Base-by-base conservation (phyloP, 2,113 vertebrate genomes). In the Anthoscopus minutus region DNA sequence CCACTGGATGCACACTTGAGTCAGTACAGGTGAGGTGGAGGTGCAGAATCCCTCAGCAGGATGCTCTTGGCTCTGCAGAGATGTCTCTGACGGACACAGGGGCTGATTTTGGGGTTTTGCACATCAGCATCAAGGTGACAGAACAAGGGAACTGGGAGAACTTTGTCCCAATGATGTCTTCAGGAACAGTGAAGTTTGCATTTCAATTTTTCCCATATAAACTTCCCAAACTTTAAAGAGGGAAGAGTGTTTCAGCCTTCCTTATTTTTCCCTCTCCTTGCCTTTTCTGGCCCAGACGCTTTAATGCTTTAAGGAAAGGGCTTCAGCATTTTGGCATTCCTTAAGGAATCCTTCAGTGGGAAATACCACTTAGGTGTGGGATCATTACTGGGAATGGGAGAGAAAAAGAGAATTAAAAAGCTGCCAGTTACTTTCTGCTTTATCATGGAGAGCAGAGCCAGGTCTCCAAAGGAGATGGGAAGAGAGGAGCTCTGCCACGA, bases 21-120 rank as follows among this genome's bases (percentile, higher is more conserved):
- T 56, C 51, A 78, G n/a, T 44, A 11, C 15, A 76, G 53, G 53
- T 33, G 21, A 25, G 5, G 3, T 11, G 37, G 84, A 57, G 73
- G 3, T 58, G 56, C n/a, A 50, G 30, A 12, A 15, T 42, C 56
- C 65, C 57, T 56, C n/a, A 72, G 57, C 44, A 51, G 17, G 50
- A 27, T 65, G 65, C 51, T 56, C 77, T 70, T 56, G 44, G 42
- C 51, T 78, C 67, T 62, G 0, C 33, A n/a, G 0, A 30, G 61
- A 9, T 53, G 53, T 4, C 38, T 74, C n/a, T 83, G 30, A 16
- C 61, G 54, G 87, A 19, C 40, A 35, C 35, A 23, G 8, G 33
- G 31, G 9, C 48, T 30, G 3, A 0, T 5, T 42, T 13, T 15
- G 25, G 21, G 1, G 3, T 38, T 65, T 37, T 12, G 27, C 23